Evolutionary conservation across 2,113 vertebrate genomes (phyloP).

Genomic region (Globicephala melas): DNA sequence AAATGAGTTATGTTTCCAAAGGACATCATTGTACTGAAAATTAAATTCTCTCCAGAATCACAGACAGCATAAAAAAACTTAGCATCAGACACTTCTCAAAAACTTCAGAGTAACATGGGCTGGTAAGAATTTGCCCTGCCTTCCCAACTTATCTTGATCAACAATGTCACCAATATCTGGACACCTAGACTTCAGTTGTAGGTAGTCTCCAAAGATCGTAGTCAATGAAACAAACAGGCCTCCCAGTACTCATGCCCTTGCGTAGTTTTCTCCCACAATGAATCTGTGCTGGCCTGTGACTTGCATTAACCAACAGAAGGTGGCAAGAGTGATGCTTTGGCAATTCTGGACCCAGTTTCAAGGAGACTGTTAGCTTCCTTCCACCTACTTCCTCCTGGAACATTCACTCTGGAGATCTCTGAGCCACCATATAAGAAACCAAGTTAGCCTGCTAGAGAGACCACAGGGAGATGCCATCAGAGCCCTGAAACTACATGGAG

Average conservation of each 20-base stretch:
- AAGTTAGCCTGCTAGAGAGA: not conserved
- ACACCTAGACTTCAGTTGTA: not conserved
- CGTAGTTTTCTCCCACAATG: not conserved
- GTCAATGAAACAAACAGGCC: not conserved
- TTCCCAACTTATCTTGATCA: not conserved
- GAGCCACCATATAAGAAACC: not conserved
- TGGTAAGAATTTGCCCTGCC: not conserved
- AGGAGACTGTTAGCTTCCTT: not conserved
- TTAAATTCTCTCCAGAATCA: not conserved
- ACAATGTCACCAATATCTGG: not conserved
- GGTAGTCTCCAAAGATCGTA: not conserved
- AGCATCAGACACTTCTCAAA: not conserved
- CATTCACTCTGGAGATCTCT: not conserved
- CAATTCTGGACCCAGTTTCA: not conserved
- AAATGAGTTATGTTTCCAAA: not conserved
- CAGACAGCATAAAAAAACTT: not conserved
- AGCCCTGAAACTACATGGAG: not conserved
- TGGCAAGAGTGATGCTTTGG: not conserved
- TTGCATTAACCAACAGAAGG: not conserved
- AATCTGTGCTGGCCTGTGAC: not conserved
- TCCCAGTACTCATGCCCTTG: not conserved
- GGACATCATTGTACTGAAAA: not conserved
- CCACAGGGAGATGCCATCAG: not conserved
- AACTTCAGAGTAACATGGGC: not conserved
- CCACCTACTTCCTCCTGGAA: not conserved